phyloP scores from a whole-genome alignment of 2,888 invertebrate species.

The Nebria salina region DNA sequence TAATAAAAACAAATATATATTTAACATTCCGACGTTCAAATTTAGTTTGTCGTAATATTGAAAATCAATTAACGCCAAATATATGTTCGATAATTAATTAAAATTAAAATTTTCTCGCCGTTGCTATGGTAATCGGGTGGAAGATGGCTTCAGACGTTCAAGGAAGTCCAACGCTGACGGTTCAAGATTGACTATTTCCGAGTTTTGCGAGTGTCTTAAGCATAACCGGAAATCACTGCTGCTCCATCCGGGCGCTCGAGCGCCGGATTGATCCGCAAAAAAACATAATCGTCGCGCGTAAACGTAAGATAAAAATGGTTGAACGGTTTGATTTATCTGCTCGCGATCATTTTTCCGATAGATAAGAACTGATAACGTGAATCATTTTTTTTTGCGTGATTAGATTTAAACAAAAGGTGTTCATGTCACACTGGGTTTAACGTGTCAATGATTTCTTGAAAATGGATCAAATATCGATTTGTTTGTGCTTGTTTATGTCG shows the following conservation, averaged over 20 bases:
- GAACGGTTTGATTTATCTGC: too few relatives aligned
- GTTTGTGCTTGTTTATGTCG: background rate
- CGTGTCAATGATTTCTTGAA: background rate
- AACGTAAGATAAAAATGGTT: too few relatives aligned
- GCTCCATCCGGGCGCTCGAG: background rate
- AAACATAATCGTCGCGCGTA: background rate
- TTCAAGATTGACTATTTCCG: slow-evolving; percentile 39
- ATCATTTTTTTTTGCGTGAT: background rate
- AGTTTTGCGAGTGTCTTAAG: slow-evolving; percentile 30
- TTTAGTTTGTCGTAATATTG: too few relatives aligned
- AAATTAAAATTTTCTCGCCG: background rate
- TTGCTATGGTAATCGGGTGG: background rate
- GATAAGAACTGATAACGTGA: background rate
- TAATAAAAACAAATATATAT: slow-evolving; percentile 7
- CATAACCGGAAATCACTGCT: slow-evolving; percentile 26
- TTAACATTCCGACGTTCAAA: background rate
- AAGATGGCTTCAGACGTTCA: background rate
- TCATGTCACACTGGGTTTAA: background rate
- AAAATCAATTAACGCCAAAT: background rate
- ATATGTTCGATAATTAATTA: background rate
- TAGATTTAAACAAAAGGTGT: background rate
- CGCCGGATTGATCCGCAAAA: background rate
- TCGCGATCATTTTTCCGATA: background rate
- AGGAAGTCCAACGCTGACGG: background rate
- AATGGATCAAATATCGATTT: background rate